These are phyloP conservation scores for Chamaea fasciata DNA, from an alignment of 2,113 vertebrate species.

Conservation along the genomic window DNA sequence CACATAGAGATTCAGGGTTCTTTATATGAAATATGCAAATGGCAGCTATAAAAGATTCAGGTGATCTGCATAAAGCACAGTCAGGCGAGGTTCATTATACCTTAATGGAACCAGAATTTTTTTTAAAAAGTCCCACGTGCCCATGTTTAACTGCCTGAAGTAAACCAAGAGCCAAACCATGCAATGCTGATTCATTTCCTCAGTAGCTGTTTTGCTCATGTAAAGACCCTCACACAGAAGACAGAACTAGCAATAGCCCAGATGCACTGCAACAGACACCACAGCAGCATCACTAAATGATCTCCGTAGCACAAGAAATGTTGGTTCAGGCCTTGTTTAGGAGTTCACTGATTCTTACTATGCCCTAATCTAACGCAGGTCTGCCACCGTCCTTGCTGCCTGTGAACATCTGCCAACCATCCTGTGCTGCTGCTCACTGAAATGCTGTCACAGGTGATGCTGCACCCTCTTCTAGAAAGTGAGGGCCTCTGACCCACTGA, in stretches of 20 bases:
- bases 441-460: neutral
- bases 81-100: conserved; percentile 11
- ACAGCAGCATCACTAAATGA: neutral
- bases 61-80: neutral
- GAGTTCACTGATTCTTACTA: neutral
- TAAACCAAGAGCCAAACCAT: neutral
- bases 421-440: neutral
- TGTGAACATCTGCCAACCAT: neutral
- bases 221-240: neutral
- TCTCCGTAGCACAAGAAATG: neutral
- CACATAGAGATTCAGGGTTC: neutral
- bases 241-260: neutral
- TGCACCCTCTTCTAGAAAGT: fast-evolving
- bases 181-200: neutral
- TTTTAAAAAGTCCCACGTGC: neutral
- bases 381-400: neutral
- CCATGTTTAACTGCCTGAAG: neutral
- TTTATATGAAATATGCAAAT: conserved; percentile 51
- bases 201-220: neutral
- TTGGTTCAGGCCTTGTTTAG: neutral
- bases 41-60: conserved; percentile 35
- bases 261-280: neutral
- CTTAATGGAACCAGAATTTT: conserved; percentile 8
- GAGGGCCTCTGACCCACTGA: neutral
- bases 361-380: fast-evolving